phyloP scores from a whole-genome alignment of 2,113 vertebrate species.

The Chionodraco myersi region DNA sequence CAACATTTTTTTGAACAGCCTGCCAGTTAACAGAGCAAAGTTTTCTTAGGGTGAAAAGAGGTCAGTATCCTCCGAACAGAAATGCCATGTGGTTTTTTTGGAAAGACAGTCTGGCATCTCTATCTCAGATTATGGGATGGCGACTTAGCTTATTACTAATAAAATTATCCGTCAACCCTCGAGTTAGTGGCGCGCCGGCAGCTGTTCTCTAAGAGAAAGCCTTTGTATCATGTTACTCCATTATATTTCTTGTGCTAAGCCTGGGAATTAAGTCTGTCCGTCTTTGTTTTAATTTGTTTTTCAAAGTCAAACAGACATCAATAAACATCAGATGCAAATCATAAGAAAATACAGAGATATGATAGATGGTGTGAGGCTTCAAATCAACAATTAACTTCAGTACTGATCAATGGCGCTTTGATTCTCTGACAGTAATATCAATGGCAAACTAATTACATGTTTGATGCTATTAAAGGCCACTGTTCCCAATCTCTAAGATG shows the following conservation, averaged over 20 bases:
- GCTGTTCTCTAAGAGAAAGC: slow-evolving; percentile 73
- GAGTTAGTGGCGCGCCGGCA: slow-evolving; percentile 67
- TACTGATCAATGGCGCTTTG: not conserved
- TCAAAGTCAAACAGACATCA: slow-evolving; percentile 39
- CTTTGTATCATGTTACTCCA: slow-evolving; percentile 73
- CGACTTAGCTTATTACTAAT: slow-evolving; percentile 66
- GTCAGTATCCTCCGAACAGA: slow-evolving; percentile 23
- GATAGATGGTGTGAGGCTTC: slow-evolving; percentile 14
- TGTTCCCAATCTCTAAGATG: slow-evolving; percentile 9
- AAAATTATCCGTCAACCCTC: slow-evolving; percentile 73
- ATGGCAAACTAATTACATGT: not conserved
- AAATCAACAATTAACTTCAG: not conserved
- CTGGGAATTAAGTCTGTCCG: slow-evolving; percentile 66
- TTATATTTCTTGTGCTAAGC: slow-evolving; percentile 72
- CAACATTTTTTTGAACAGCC: slow-evolving; percentile 33
- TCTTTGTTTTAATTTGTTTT: slow-evolving; percentile 61
- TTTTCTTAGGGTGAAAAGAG: slow-evolving; percentile 27
- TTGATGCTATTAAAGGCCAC: slow-evolving; percentile 11
- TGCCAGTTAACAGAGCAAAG: slow-evolving; percentile 43
- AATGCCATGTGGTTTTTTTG: slow-evolving; percentile 6
- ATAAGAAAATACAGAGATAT: not conserved
- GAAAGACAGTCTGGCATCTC: slow-evolving; percentile 36
- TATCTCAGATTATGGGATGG: slow-evolving; percentile 28
- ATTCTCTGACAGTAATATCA: slow-evolving; percentile 7
- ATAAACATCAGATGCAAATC: slow-evolving; percentile 29